Percentiles rank a stretch among this genome's conserved stretches.
Evolutionary conservation across 2,797 vertebrate species (phyloP).

Genomic region (Tamandua tetradactyla): DNA sequence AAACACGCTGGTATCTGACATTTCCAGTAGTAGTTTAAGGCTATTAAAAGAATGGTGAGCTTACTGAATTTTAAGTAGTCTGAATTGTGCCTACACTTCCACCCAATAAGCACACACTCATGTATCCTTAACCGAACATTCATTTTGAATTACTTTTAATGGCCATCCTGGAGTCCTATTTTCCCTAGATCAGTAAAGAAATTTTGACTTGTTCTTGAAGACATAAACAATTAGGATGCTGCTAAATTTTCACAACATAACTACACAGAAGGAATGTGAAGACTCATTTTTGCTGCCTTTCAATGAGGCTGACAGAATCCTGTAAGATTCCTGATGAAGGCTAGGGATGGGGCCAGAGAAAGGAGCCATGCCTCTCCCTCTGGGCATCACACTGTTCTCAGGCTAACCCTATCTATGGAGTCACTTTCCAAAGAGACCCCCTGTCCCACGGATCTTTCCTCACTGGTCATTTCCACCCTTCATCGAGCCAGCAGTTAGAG

Average conservation of each 20-base stretch:
- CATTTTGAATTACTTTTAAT: neutral
- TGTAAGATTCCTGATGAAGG: accelerated
- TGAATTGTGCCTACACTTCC: neutral
- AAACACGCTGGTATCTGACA: neutral
- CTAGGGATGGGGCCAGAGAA: neutral
- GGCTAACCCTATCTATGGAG: neutral
- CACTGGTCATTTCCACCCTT: neutral
- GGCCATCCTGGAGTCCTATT: neutral
- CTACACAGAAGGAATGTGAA: accelerated
- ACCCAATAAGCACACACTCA: neutral
- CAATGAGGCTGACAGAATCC: neutral
- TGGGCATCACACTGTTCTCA: neutral
- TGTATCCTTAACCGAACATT: neutral
- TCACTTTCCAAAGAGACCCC: neutral
- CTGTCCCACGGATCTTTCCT: neutral
- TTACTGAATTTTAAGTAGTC: neutral
- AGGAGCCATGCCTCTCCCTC: neutral
- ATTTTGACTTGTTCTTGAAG: neutral
- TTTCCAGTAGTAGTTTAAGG: neutral
- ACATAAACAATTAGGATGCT: neutral
- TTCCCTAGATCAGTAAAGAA: neutral
- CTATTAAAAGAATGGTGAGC: neutral
- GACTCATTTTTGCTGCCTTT: neutral
- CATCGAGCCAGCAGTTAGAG: neutral
- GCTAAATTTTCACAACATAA: neutral